Percentiles rank a stretch among this genome's conserved stretches.
These are phyloP conservation scores for Apis dorsata DNA, from an alignment of 1,140 invertebrate genomes.

Conservation along the genomic window DNA sequence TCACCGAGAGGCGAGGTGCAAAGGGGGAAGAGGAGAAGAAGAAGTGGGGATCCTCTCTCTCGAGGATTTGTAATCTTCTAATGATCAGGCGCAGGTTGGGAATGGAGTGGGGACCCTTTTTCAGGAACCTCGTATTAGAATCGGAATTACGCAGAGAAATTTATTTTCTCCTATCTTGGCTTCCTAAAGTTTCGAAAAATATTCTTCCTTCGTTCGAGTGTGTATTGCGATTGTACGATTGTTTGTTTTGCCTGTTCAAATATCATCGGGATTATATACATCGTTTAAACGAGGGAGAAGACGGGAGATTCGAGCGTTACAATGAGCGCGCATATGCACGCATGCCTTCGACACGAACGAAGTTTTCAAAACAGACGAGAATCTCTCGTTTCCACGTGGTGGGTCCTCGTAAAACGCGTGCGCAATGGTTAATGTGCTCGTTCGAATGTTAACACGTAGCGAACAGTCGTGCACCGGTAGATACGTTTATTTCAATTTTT, in stretches of 20 bases:
- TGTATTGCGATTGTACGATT: too few relatives aligned
- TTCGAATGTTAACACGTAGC: background rate
- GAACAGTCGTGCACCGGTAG: background rate
- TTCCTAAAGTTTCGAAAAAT: too few relatives aligned
- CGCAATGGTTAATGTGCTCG: background rate
- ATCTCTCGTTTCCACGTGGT: conserved; percentile 32
- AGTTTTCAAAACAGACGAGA: conserved; percentile 12
- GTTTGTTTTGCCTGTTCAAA: background rate
- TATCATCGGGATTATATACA: conserved; percentile 1
- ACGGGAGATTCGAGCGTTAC: conserved; percentile 15
- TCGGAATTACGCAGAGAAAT: too few relatives aligned
- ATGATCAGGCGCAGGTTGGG: conserved; percentile 66
- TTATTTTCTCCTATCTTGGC: too few relatives aligned
- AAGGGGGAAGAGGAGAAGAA: conserved; percentile 11
- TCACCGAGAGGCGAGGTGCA: background rate
- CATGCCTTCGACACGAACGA: conserved; percentile 28
- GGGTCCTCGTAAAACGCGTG: conserved; percentile 40
- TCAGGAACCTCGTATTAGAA: too few relatives aligned
- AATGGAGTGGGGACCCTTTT: background rate
- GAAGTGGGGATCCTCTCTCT: background rate
- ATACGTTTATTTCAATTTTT: background rate
- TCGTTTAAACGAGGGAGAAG: too few relatives aligned
- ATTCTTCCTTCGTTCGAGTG: too few relatives aligned
- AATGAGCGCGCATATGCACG: conserved; percentile 46
- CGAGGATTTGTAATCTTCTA: conserved; percentile 65